These are phyloP conservation scores for Ptychoptera albimana DNA, from an alignment of 2,888 invertebrate species.

Conservation along the genomic window DNA sequence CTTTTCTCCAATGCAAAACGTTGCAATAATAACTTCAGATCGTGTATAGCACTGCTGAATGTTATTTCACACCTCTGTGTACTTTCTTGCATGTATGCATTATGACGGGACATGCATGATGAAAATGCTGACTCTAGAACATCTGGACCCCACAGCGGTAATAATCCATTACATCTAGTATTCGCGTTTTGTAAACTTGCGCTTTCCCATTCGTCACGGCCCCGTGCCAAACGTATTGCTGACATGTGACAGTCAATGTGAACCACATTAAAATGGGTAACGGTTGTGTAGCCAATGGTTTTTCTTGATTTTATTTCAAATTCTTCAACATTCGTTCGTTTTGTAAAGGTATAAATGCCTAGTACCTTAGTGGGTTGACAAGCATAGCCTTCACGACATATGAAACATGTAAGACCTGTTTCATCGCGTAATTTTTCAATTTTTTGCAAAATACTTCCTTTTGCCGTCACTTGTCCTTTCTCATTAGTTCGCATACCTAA, in stretches of 20 bases:
- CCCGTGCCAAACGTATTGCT: slow-evolving; percentile 62
- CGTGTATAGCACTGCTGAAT: slow-evolving; percentile 53
- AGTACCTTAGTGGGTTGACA: slow-evolving; percentile 88
- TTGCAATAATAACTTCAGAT: slow-evolving; percentile 74
- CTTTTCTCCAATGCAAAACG: slow-evolving; percentile 88
- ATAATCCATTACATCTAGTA: slow-evolving; percentile 89
- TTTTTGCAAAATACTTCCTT: slow-evolving; percentile 77
- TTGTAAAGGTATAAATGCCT: slow-evolving; percentile 93
- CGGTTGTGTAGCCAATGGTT: slow-evolving; percentile 80
- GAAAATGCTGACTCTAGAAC: slow-evolving; percentile 88
- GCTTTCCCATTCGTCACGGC: slow-evolving; percentile 94
- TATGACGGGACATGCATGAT: slow-evolving; percentile 82
- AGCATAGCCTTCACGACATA: slow-evolving; percentile 94
- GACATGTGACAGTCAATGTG: slow-evolving; percentile 98
- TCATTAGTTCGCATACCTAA: slow-evolving; percentile 93
- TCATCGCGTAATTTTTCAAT: slow-evolving; percentile 94
- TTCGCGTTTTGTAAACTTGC: slow-evolving; percentile 96
- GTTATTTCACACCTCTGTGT: slow-evolving; percentile 31
- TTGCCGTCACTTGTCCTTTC: slow-evolving; percentile 90
- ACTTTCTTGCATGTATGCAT: slow-evolving; percentile 54
- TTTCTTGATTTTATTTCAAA: slow-evolving; percentile 79
- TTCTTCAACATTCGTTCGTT: slow-evolving; percentile 86
- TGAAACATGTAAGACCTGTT: slow-evolving; percentile 89
- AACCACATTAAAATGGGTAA: slow-evolving; percentile 95
- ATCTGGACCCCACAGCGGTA: slow-evolving; percentile 93